Evolutionary conservation across 1,140 invertebrate genomes (phyloP).

Genomic region (Pachyrhynchus sulphureomaculatus): DNA sequence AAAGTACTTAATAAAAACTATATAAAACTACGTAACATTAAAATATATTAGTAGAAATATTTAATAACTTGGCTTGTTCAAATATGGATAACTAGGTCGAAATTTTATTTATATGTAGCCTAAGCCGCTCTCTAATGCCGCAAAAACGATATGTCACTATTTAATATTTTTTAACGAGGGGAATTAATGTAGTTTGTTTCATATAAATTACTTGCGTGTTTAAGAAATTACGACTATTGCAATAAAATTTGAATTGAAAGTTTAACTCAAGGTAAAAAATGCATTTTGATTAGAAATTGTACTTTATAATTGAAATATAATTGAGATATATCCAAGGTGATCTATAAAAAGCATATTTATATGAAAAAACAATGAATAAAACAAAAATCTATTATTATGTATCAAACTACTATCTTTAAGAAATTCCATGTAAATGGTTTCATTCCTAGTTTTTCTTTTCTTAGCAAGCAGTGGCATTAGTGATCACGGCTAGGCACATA

Average conservation of each 20-base stretch:
- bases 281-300: no score
- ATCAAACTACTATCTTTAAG: no score
- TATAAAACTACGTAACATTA: conserved; percentile 19
- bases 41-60: conserved; percentile 22
- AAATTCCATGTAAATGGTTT: no score
- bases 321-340: no score
- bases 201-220: conserved; percentile 23
- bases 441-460: no score
- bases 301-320: no score
- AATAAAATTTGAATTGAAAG: conserved; percentile 3
- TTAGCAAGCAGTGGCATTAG: no score
- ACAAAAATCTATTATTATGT: no score
- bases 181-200: conserved; percentile 8
- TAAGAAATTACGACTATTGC: conserved; percentile 4
- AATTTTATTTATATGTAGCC: conserved; percentile 15
- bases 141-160: conserved; percentile 29
- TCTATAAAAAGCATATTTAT: no score
- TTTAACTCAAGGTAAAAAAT: no score
- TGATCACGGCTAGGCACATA: no score
- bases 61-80: conserved; percentile 18
- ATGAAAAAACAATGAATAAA: no score
- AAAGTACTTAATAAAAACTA: conserved; percentile 4
- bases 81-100: conserved; percentile 20
- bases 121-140: conserved; percentile 21
- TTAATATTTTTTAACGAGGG: conserved; percentile 14